Evolutionary conservation across 2,888 invertebrate genomes (phyloP), one percentile per base, ranked within the genome.

Genomic region (Nemotelus pantherinus): DNA sequence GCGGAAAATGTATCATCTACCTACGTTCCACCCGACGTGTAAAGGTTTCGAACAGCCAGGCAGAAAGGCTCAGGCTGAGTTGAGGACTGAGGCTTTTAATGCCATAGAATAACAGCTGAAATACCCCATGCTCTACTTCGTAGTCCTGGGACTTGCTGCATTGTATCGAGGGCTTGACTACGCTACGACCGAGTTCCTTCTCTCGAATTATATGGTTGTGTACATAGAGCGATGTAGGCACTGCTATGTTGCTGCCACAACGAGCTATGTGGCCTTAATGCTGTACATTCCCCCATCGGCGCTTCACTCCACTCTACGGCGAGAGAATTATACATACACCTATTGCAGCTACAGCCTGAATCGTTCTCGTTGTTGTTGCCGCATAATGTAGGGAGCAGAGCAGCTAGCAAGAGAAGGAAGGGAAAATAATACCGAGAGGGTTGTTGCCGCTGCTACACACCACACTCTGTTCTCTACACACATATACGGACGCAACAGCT

Each of bases 1-100:
- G 53, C 70, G 43, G 74, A 60, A 74, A 74, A 74, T 74, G 60
- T 74, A 74, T 68, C 68, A 68, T 74, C 74, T 74, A 74, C 74
- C 74, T 74, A 74, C 74, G 74, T 57, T 44, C 63, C 74, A 74
- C 48, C 60, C 47, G 55, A 68, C 68, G 53, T 70, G 55, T 7
- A 70, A 68, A 55, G 70, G 70, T 70, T 70, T 39, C 70, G 3
- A 70, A 9, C 53, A 70, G 53, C 5, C 43, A 55, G 70, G 70
- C 70, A 5, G 55, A 53, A 70, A 70, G 70, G 70, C 53, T 25
- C 25, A 25, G 25, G 25, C 25, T 25, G 25, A 25, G 25, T 25
- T 9, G 68, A 68, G 68, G 50, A 53, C 53, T 55, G 70, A 70
- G 70, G 70, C 50, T 41, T 70, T 70, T 60, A 74, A 74, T 74